Evolutionary conservation across 2,113 vertebrate genomes (phyloP).

Genomic region (Corapipo altera): DNA sequence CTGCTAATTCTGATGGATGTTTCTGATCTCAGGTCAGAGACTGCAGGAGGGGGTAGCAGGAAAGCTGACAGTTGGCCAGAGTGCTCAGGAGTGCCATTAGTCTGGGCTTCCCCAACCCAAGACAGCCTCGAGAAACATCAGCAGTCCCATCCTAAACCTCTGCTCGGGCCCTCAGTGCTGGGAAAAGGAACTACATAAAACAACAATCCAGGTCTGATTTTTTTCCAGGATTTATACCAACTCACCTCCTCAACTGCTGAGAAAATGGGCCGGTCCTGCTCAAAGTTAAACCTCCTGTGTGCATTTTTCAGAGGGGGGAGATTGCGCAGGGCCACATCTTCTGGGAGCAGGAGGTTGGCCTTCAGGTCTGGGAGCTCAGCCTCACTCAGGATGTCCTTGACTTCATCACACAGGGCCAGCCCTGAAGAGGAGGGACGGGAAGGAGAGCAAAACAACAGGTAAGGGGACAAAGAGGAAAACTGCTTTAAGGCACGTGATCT

Average conservation of each 20-base stretch:
- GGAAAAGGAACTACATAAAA: neutral
- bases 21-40: neutral
- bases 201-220: neutral
- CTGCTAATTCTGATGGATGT: neutral
- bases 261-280: slow-evolving; percentile 77
- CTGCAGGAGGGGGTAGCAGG: neutral
- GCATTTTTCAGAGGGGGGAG: slow-evolving; percentile 86
- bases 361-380: slow-evolving; percentile 84
- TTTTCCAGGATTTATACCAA: neutral
- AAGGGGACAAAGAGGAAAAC: neutral
- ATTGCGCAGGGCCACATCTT: slow-evolving; percentile 88
- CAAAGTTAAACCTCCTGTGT: slow-evolving; percentile 86
- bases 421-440: slow-evolving; percentile 66
- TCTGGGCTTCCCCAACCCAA: neutral
- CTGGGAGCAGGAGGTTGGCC: slow-evolving; percentile 85
- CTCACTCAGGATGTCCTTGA: slow-evolving; percentile 78
- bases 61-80: neutral
- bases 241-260: slow-evolving; percentile 87
- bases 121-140: neutral
- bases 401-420: slow-evolving; percentile 79
- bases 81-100: neutral
- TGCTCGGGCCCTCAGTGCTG: neutral
- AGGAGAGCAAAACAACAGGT: neutral
- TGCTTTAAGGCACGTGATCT: neutral
- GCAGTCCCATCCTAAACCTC: neutral